These are phyloP conservation scores for Aphis gossypii DNA, from an alignment of 1,140 invertebrate species.

Conservation along the genomic window DNA sequence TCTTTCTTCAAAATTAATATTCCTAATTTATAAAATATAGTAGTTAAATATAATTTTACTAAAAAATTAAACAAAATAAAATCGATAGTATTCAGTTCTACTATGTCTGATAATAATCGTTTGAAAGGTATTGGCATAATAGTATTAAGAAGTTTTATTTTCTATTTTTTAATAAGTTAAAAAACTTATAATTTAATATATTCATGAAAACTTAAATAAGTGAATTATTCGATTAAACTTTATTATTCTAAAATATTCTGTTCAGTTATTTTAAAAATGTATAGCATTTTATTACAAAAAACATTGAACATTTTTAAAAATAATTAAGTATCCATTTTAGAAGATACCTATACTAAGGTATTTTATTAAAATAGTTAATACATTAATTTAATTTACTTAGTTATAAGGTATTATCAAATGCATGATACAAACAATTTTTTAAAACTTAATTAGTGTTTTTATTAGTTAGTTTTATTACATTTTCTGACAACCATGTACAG, in stretches of 20 bases:
- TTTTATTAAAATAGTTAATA: neutral
- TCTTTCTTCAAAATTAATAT: neutral
- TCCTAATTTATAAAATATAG: neutral
- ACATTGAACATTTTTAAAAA: neutral
- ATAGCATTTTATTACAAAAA: neutral
- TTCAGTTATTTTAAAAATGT: neutral
- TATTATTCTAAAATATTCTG: neutral
- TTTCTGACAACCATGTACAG: neutral
- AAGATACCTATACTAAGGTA: neutral
- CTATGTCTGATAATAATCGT: neutral
- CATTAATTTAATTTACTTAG: neutral
- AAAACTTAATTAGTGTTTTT: neutral
- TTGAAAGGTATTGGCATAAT: neutral
- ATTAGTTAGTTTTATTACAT: neutral
- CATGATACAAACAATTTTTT: neutral
- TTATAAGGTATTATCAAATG: neutral
- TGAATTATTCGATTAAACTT: neutral
- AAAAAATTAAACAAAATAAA: neutral
- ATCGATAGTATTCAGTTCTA: neutral
- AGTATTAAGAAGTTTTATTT: neutral
- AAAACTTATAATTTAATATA: constrained; percentile 4
- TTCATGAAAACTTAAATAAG: neutral
- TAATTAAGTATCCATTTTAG: neutral
- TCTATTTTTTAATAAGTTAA: neutral
- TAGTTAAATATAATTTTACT: neutral